phyloP scores from a whole-genome alignment of 2,113 vertebrate species.

The Anoura caudifer region DNA sequence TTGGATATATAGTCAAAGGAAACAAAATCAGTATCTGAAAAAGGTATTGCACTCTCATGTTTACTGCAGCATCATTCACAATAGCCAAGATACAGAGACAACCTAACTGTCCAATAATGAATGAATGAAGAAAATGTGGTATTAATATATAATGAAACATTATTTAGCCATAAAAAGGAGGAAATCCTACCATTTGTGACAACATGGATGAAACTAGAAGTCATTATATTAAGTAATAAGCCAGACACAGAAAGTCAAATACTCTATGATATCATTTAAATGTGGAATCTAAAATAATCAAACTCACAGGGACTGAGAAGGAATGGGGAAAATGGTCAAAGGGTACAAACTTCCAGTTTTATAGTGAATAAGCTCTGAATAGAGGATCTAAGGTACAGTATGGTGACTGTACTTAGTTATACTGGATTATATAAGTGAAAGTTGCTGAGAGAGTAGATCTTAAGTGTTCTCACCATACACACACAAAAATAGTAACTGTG shows the following conservation, averaged over 20 bases:
- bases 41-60: not conserved
- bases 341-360: not conserved
- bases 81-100: not conserved
- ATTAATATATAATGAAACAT: not conserved
- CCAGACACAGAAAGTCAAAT: not conserved
- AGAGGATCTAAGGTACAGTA: not conserved
- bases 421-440: not conserved
- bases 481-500: not conserved
- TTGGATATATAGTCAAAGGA: not conserved
- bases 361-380: not conserved
- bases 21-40: not conserved
- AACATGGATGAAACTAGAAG: not conserved
- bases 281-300: not conserved
- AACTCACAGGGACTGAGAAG: not conserved
- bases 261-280: not conserved
- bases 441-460: not conserved
- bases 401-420: not conserved
- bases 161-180: not conserved
- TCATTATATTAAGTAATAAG: not conserved
- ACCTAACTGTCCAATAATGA: not conserved
- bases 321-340: not conserved
- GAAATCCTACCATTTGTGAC: not conserved
- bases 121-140: not conserved
- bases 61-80: not conserved
- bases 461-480: not conserved